Conservation (phyloP, 2,888 invertebrate species). For the Cyclophora punctaria region DNA sequence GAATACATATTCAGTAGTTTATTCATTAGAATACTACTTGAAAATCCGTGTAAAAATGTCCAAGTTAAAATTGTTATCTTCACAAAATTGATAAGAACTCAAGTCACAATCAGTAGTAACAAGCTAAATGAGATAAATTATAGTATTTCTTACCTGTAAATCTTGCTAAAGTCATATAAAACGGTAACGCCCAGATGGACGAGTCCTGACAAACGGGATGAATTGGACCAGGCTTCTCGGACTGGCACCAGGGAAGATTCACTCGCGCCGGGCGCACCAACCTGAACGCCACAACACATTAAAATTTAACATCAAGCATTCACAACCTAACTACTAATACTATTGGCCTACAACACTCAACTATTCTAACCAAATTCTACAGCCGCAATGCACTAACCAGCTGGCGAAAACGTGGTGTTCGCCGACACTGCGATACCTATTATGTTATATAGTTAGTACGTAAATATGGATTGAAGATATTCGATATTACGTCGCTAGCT, state of each 20-base stretch:
- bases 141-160: conserved; percentile 83
- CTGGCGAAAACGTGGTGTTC: conserved; percentile 73
- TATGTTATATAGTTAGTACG: conserved; percentile 42
- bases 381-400: conserved; percentile 64
- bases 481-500: conserved; percentile 56
- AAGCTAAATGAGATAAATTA: neutral
- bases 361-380: conserved; percentile 51
- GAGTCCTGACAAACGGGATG: conserved; percentile 75
- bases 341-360: conserved; percentile 17
- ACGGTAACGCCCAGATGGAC: conserved; percentile 92
- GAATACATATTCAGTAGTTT: too few species aligned
- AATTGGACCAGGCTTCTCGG: conserved; percentile 62
- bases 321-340: conserved; percentile 15
- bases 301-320: conserved; percentile 15
- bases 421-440: conserved; percentile 37
- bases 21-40: too few species aligned
- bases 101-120: too few species aligned
- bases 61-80: too few species aligned
- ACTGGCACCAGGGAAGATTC: conserved; percentile 55
- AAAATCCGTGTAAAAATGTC: too few species aligned
- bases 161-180: conserved; percentile 98
- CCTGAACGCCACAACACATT: conserved; percentile 53
- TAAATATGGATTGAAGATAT: conserved; percentile 62
- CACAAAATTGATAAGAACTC: too few species aligned
- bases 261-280: conserved; percentile 60